Evolutionary conservation across 1,140 invertebrate species (phyloP), one percentile per base, ranked within the genome.

Genomic region (Eurosta solidaginis): DNA sequence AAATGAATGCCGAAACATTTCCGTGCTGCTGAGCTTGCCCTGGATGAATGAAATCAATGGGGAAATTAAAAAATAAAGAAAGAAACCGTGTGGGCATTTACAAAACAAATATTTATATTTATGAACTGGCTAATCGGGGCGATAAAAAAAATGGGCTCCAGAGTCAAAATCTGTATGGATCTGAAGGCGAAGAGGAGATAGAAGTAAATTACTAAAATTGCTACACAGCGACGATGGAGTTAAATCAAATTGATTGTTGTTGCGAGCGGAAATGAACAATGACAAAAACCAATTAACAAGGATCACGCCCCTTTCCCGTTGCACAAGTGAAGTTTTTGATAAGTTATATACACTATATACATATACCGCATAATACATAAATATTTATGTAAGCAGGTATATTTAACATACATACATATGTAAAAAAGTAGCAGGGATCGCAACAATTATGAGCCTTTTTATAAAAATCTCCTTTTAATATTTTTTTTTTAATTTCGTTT

Each of bases 241-340:
- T 68, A 68, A 68, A 68, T 68, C 59, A 68, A 68, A 68, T 68
- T 36, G 17, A 68, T 33, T 68, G 33, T n/a, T n/a, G n/a, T 40
- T 42, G 59, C 59, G 22, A 68, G 33, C 59, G 59, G 59, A 68
- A 40, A 68, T 68, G 59, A 68, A 68, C 33, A 68, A 68, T 68
- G 59, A 68, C 59, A 68, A 68, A 68, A 68, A 68, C 59, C 59
- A 68, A 68, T 68, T 68, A 68, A 33, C 40, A 40, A 40, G n/a
- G 17, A n/a, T n/a, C 22, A 68, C 59, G 59, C 59, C 59, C 59
- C 59, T 68, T 68, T 68, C 59, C 54, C 59, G 27, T n/a, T 33
- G 33, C 20, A 68, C 33, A n/a, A 68, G 59, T 68, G 29, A 14
- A 17, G 4, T 40, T 3, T 17, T 33, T 17, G 14, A 59, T n/a